Percentiles rank a stretch among this genome's conserved stretches.
Evolutionary conservation across 92 coral and sea anemone species (phyloP).

Genomic region (Parazoanthus swiftii): DNA sequence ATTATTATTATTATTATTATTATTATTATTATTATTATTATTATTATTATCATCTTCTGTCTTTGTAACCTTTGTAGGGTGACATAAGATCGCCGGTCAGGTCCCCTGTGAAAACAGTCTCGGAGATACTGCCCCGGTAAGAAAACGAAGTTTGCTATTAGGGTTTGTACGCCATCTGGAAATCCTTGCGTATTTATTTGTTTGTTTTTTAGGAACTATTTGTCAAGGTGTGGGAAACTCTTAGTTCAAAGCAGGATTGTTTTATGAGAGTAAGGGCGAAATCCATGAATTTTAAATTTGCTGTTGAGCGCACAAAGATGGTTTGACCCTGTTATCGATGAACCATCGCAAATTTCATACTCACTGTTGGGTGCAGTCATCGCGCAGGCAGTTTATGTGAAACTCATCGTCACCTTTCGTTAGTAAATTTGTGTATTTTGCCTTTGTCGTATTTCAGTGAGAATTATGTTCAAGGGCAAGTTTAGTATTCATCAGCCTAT

Average conservation of each 20-base stretch:
- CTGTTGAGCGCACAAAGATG: neutral
- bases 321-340: neutral
- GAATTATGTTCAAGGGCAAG: neutral
- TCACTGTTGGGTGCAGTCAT: neutral
- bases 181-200: slow-evolving; percentile 7
- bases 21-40: neutral
- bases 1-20: no score
- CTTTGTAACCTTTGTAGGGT: slow-evolving; percentile 48
- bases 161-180: neutral
- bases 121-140: slow-evolving; percentile 80
- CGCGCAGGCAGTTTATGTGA: neutral
- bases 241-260: no score
- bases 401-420: neutral
- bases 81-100: slow-evolving; percentile 81
- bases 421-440: neutral
- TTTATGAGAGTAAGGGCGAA: no score
- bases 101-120: slow-evolving; percentile 76
- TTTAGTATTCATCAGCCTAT: no score
- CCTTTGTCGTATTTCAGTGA: neutral
- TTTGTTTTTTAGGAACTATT: no score
- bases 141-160: neutral
- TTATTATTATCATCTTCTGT: neutral
- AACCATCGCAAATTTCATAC: neutral
- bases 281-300: neutral
- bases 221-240: no score